phyloP scores from a whole-genome alignment of 2,888 invertebrate species.

The Piscicola geometra region DNA sequence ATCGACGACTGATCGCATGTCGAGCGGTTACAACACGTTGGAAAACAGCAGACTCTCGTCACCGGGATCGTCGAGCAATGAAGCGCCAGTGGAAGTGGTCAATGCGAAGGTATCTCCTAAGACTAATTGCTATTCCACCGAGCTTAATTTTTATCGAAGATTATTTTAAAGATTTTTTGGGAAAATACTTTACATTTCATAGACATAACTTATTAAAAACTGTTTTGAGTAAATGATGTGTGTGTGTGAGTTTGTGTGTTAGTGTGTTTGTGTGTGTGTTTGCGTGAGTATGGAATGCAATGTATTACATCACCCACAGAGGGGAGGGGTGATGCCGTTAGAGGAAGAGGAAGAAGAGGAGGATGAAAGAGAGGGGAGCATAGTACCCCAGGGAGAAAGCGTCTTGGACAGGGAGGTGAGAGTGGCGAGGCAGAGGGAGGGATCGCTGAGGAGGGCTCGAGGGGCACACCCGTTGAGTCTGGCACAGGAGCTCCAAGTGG shows the following conservation, averaged over 20 bases:
- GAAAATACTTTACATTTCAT: neutral
- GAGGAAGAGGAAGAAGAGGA: constrained; percentile 31
- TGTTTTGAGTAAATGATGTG: neutral
- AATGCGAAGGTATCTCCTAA: no score
- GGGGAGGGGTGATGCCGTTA: constrained; percentile 26
- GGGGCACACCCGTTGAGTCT: constrained; percentile 27
- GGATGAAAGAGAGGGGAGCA: constrained; percentile 26
- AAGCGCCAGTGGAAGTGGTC: no score
- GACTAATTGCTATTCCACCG: no score
- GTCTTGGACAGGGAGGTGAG: constrained; percentile 61
- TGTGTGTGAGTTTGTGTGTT: no score
- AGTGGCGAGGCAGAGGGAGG: constrained; percentile 58
- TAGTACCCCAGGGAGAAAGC: constrained; percentile 52
- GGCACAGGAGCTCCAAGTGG: neutral
- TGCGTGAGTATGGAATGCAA: no score
- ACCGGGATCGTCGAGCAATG: no score
- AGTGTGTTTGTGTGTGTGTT: no score
- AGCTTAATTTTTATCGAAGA: no score
- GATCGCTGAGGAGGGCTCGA: constrained; percentile 53
- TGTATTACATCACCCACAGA: neutral
- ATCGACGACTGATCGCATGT: no score
- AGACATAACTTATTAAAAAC: neutral
- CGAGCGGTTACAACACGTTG: neutral
- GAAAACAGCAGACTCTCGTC: neutral
- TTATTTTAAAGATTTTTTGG: no score